A percentile compares a stretch with the other conserved stretches of the same genome.
Conservation (phyloP, 2,888 invertebrate species). For the Trissonchulus latispiculum region DNA sequence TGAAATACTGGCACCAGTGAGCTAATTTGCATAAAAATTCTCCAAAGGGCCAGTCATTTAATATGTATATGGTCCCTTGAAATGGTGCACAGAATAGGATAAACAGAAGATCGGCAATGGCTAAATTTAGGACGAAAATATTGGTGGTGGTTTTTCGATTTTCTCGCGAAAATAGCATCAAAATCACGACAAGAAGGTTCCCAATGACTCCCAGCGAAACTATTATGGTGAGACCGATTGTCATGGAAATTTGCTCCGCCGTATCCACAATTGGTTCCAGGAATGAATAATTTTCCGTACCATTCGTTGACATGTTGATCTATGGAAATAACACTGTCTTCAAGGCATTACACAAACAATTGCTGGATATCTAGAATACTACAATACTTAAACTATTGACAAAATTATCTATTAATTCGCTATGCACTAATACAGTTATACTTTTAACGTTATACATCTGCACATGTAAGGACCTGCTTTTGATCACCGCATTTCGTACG, state of each 20-base stretch:
- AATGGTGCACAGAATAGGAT: conserved; percentile 8
- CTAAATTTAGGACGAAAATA: neutral
- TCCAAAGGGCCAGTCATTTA: conserved; percentile 16
- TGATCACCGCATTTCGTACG: no score
- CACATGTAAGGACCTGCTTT: no score
- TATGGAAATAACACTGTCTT: no score
- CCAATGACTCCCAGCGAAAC: neutral
- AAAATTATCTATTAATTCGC: no score
- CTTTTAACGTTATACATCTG: no score
- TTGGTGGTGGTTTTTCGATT: neutral
- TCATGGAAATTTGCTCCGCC: neutral
- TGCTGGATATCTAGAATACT: no score
- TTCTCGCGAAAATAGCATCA: neutral
- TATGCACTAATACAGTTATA: no score
- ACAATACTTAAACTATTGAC: no score
- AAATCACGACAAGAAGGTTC: neutral
- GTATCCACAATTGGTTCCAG: no score
- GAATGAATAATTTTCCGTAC: no score
- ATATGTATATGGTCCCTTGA: conserved; percentile 7
- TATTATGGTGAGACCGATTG: neutral
- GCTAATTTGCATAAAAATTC: conserved; percentile 8
- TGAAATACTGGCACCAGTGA: conserved; percentile 10
- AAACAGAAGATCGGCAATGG: neutral
- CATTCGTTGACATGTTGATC: no score
- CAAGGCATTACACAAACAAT: no score